These are phyloP conservation scores for Melospiza georgiana DNA, from an alignment of 2,113 vertebrate genomes.

Conservation along the genomic window DNA sequence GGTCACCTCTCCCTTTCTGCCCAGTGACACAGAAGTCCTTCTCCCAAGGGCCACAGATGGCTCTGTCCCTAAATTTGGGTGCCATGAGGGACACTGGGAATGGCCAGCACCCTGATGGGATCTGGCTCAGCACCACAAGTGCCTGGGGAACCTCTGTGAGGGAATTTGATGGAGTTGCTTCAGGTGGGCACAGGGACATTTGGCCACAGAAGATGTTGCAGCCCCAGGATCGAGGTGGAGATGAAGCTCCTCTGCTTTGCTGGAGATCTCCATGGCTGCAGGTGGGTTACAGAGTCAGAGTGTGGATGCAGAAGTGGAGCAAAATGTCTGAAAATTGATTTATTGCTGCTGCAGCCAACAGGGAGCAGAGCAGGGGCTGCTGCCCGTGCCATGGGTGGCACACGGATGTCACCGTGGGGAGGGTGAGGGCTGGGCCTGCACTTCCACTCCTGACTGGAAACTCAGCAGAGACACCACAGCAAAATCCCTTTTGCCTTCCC, in stretches of 20 bases:
- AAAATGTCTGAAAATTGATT: background rate
- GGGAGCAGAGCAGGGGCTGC: background rate
- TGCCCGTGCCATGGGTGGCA: fast-evolving
- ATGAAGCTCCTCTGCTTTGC: background rate
- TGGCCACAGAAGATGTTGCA: background rate
- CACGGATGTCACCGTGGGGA: fast-evolving
- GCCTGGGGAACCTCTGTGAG: background rate
- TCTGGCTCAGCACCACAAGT: background rate
- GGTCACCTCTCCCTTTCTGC: background rate
- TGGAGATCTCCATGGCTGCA: fast-evolving
- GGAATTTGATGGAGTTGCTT: background rate
- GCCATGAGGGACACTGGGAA: background rate
- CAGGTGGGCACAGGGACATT: fast-evolving
- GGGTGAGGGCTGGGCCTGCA: background rate
- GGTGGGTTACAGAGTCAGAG: background rate
- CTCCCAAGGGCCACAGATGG: fast-evolving
- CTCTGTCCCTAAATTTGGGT: background rate
- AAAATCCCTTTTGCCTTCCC: background rate
- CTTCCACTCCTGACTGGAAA: fast-evolving
- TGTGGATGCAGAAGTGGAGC: background rate
- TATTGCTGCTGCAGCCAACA: background rate
- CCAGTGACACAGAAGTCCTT: background rate
- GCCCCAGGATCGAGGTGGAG: background rate
- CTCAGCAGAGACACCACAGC: fast-evolving
- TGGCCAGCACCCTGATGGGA: background rate